Conservation (phyloP, 2,113 vertebrate genomes). For the Syngnathus typhle region DNA sequence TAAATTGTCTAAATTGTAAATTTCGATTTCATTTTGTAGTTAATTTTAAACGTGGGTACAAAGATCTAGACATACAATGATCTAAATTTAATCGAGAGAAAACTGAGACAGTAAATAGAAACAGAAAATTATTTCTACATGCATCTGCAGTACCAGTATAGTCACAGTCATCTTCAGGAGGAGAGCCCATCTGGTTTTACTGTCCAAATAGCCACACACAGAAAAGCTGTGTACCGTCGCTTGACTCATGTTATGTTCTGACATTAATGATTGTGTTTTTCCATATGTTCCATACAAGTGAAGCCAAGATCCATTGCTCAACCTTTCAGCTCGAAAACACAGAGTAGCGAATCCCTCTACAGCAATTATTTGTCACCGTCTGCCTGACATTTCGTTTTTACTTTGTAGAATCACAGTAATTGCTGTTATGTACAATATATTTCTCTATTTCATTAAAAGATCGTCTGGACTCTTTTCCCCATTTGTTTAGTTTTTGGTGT, state of each 20-base stretch:
- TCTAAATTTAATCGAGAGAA: neutral
- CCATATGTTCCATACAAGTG: slow-evolving; percentile 65
- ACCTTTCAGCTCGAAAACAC: slow-evolving; percentile 58
- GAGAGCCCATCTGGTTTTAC: slow-evolving; percentile 61
- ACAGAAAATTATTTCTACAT: neutral
- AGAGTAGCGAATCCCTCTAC: slow-evolving; percentile 51
- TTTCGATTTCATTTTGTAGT: neutral
- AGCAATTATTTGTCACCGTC: slow-evolving; percentile 57
- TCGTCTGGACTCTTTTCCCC: slow-evolving; percentile 55
- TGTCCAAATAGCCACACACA: slow-evolving; percentile 57
- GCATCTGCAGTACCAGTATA: too few relatives aligned
- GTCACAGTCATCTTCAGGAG: slow-evolving; percentile 36
- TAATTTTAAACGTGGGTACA: neutral
- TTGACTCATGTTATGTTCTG: slow-evolving; percentile 62
- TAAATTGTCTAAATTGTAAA: too few relatives aligned
- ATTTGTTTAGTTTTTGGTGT: slow-evolving; percentile 63
- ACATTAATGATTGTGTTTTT: slow-evolving; percentile 70
- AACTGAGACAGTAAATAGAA: slow-evolving; percentile 3
- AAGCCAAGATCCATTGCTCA: slow-evolving; percentile 62
- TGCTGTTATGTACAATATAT: slow-evolving; percentile 50
- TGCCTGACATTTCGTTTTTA: slow-evolving; percentile 53
- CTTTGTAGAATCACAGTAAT: slow-evolving; percentile 48
- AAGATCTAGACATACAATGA: neutral
- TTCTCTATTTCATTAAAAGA: slow-evolving; percentile 41
- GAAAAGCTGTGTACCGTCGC: slow-evolving; percentile 57